A percentile compares a stretch with the other conserved stretches of the same genome.
These are phyloP conservation scores for Leptinotarsa juncta DNA, from an alignment of 2,888 invertebrate species.

Conservation along the genomic window DNA sequence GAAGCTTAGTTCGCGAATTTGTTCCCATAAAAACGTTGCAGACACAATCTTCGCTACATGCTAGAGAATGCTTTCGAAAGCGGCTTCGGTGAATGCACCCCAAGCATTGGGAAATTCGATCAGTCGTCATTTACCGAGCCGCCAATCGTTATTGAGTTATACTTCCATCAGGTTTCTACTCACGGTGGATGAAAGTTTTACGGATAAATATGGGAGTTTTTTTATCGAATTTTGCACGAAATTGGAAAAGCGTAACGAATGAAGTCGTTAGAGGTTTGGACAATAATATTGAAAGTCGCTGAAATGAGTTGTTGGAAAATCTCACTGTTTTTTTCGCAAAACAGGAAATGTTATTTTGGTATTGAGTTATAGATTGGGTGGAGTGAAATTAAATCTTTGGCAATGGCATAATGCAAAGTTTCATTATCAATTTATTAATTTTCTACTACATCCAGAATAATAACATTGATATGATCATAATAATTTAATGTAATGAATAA, in stretches of 20 bases:
- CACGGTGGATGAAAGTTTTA: conserved; percentile 18
- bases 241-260: conserved; percentile 16
- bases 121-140: conserved; percentile 58
- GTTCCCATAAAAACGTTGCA: neutral
- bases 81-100: conserved; percentile 21
- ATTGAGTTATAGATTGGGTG: too few species aligned
- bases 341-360: neutral
- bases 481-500: too few species aligned
- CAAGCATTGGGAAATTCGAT: conserved; percentile 50
- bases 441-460: too few species aligned
- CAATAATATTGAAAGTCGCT: conserved; percentile 27
- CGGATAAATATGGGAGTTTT: conserved; percentile 24
- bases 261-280: conserved; percentile 24
- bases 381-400: too few species aligned
- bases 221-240: neutral
- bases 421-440: too few species aligned
- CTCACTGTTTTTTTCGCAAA: neutral
- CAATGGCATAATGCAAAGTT: too few species aligned
- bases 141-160: conserved; percentile 58
- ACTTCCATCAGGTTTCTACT: conserved; percentile 51
- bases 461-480: too few species aligned
- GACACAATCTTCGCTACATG: neutral
- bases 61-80: conserved; percentile 13
- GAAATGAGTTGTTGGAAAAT: neutral
- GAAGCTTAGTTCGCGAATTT: neutral